Evolutionary conservation across 2,888 invertebrate genomes (phyloP).

Genomic region (Marronus borbonicus): DNA sequence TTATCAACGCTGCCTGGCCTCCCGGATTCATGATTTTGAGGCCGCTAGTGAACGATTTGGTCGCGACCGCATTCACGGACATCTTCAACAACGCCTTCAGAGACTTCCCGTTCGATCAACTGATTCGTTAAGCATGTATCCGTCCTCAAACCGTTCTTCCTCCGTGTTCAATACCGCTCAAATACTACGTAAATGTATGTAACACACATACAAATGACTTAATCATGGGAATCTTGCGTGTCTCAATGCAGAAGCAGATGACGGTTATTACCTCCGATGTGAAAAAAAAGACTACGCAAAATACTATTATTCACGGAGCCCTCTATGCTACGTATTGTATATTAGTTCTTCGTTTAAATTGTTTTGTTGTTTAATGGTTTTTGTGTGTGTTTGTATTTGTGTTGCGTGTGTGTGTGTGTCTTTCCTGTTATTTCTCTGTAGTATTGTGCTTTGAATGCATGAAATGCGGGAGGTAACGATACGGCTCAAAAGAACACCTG

Average conservation of each 20-base stretch:
- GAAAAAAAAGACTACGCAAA: conserved; percentile 1
- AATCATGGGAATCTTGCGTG: conserved; percentile 8
- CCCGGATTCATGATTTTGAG: conserved; percentile 83
- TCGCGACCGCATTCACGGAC: conserved; percentile 87
- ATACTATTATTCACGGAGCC: neutral
- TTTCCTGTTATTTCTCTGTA: neutral
- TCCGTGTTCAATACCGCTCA: neutral
- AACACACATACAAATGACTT: neutral
- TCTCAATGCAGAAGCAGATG: neutral
- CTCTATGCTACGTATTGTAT: neutral
- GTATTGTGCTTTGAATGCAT: neutral
- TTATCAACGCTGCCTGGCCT: conserved; percentile 88
- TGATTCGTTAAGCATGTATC: conserved; percentile 70
- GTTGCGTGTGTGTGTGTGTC: neutral
- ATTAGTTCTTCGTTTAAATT: neutral
- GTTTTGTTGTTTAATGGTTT: conserved; percentile 1
- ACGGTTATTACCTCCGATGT: neutral
- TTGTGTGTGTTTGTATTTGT: neutral
- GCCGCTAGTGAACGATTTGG: conserved; percentile 86
- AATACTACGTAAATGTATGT: neutral
- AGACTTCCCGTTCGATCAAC: conserved; percentile 80
- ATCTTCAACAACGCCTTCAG: conserved; percentile 85
- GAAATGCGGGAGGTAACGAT: conserved; percentile 5
- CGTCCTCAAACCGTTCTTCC: neutral
- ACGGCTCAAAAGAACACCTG: conserved; percentile 11